Conservation (phyloP, 2,888 invertebrate genomes). For the Ophion ventricosus region DNA sequence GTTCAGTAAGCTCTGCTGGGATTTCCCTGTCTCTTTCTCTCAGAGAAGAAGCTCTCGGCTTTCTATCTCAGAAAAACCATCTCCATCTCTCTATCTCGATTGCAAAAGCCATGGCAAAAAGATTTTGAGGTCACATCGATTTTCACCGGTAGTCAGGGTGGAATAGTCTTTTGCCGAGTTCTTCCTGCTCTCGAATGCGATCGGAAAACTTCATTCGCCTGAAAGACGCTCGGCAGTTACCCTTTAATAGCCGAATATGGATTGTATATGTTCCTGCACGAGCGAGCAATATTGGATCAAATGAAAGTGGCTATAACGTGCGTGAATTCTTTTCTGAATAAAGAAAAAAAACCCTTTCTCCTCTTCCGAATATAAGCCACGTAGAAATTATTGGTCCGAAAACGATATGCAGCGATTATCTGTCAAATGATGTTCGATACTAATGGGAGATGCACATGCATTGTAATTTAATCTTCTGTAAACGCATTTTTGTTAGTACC, state of each 20-base stretch:
- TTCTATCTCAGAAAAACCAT: not conserved
- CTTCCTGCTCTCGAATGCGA: not conserved
- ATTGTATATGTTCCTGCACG: not conserved
- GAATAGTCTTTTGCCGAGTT: constrained; percentile 29
- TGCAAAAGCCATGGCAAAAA: constrained; percentile 26
- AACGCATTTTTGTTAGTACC: too few species aligned
- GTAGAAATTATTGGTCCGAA: not conserved
- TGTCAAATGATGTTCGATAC: not conserved
- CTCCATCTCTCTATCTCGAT: not conserved
- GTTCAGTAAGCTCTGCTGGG: constrained; percentile 25
- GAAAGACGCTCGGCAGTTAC: constrained; percentile 9
- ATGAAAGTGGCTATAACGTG: constrained; percentile 22
- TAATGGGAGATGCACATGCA: not conserved
- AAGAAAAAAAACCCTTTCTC: not conserved
- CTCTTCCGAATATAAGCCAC: not conserved
- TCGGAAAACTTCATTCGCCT: constrained; percentile 25
- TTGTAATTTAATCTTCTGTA: too few species aligned
- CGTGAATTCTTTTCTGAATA: not conserved
- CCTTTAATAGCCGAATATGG: constrained; percentile 37
- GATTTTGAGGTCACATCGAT: constrained; percentile 17
- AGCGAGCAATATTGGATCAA: constrained; percentile 11
- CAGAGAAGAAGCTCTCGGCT: constrained; percentile 14
- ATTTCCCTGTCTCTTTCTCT: constrained; percentile 10
- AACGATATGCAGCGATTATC: not conserved
- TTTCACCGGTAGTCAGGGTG: constrained; percentile 9